phyloP scores from a whole-genome alignment of 2,113 vertebrate species.

The Bos javanicus region DNA sequence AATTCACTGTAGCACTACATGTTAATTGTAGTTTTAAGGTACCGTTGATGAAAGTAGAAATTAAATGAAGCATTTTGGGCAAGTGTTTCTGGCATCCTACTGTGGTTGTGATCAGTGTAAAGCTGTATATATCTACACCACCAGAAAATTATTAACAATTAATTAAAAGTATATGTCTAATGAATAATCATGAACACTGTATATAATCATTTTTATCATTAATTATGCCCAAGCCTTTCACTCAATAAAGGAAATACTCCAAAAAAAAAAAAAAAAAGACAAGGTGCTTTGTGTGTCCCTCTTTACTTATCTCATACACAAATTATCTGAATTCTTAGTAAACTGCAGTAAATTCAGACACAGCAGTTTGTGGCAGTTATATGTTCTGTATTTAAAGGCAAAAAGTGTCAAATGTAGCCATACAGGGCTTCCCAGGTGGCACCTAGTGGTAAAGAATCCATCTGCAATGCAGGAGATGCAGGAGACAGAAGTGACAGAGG shows the following conservation, averaged over 20 bases:
- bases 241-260: neutral
- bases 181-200: neutral
- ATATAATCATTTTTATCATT: neutral
- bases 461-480: neutral
- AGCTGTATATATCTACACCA: neutral
- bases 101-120: neutral
- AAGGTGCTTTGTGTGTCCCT: neutral
- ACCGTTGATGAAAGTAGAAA: slow-evolving; percentile 21
- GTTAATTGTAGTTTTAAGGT: slow-evolving; percentile 36
- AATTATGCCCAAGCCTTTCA: neutral
- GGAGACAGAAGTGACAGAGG: neutral
- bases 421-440: neutral
- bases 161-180: neutral
- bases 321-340: neutral
- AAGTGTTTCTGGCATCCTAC: neutral
- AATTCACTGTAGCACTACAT: slow-evolving; percentile 15
- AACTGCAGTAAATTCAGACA: neutral
- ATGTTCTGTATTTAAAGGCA: neutral
- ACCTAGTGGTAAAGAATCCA: neutral
- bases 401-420: neutral
- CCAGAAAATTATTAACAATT: neutral
- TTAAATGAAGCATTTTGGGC: slow-evolving; percentile 26
- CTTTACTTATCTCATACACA: neutral
- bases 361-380: neutral
- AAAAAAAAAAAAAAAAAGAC: neutral